phyloP scores from a whole-genome alignment of 2,797 vertebrate genomes.

The Knipowitschia caucasica region DNA sequence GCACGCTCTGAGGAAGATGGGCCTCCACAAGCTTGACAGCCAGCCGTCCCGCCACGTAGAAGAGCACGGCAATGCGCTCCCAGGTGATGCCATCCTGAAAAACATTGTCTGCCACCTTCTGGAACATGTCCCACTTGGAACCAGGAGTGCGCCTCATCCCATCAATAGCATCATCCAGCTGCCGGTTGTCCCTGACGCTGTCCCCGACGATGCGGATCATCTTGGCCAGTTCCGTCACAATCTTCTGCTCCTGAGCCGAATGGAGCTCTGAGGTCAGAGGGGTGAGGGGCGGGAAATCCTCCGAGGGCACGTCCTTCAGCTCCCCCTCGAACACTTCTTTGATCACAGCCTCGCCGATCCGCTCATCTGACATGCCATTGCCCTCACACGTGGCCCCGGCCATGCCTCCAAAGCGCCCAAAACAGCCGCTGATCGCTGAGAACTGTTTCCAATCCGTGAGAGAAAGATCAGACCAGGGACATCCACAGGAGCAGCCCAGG shows the following conservation, averaged over 20 bases:
- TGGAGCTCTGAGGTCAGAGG: too few species aligned
- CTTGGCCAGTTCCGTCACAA: constrained; percentile 47
- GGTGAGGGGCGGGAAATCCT: too few species aligned
- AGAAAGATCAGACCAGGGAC: too few species aligned
- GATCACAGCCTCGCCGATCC: too few species aligned
- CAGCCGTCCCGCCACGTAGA: constrained; percentile 63
- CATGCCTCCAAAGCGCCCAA: constrained; percentile 17
- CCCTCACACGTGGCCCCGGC: constrained; percentile 32
- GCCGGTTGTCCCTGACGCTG: too few species aligned
- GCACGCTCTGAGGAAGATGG: too few species aligned
- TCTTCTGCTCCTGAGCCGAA: constrained; percentile 39
- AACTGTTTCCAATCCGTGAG: too few species aligned
- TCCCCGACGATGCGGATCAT: constrained; percentile 60
- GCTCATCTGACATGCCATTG: constrained; percentile 29
- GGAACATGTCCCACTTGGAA: constrained; percentile 27
- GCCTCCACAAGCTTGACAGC: too few species aligned
- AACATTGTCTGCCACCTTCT: constrained; percentile 43
- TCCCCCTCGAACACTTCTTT: too few species aligned
- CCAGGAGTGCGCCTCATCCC: constrained; percentile 26
- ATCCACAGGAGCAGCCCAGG: too few species aligned
- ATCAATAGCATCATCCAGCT: constrained; percentile 52
- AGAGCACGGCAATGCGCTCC: constrained; percentile 66
- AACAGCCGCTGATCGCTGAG: neutral
- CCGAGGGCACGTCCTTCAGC: too few species aligned
- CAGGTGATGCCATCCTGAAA: constrained; percentile 62